These are phyloP conservation scores for Dryocosmus kuriphilus DNA, from an alignment of 2,888 invertebrate species.

Conservation along the genomic window DNA sequence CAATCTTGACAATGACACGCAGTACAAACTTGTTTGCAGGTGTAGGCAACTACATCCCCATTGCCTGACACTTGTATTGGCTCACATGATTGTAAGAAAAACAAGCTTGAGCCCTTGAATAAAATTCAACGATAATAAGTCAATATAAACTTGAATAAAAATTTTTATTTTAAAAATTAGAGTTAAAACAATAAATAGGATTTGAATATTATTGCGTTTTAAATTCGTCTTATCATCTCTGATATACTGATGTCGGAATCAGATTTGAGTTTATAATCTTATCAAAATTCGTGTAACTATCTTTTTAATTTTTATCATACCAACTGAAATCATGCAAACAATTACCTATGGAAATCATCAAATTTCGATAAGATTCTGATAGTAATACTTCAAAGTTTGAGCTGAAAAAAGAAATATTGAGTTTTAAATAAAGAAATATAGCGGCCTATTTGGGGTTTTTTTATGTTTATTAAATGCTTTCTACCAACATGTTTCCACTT, in stretches of 20 bases:
- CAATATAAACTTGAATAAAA: not conserved
- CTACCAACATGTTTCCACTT: too few species aligned
- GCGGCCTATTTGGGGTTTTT: too few species aligned
- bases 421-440: too few species aligned
- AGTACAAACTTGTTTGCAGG: not conserved
- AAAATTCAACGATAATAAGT: not conserved
- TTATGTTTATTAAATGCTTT: too few species aligned
- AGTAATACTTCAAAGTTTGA: too few species aligned
- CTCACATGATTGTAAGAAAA: not conserved
- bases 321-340: not conserved
- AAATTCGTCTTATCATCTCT: not conserved
- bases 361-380: constrained; percentile 2
- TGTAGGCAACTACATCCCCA: not conserved
- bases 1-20: not conserved
- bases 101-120: constrained; percentile 4
- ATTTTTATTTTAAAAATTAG: too few species aligned
- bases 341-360: not conserved
- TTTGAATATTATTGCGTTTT: not conserved
- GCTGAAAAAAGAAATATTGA: too few species aligned
- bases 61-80: not conserved
- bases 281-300: not conserved
- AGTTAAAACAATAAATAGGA: not conserved
- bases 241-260: not conserved
- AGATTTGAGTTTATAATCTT: not conserved
- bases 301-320: not conserved